Conservation (phyloP, 1,140 invertebrate genomes). For the Temnothorax nylanderi region DNA sequence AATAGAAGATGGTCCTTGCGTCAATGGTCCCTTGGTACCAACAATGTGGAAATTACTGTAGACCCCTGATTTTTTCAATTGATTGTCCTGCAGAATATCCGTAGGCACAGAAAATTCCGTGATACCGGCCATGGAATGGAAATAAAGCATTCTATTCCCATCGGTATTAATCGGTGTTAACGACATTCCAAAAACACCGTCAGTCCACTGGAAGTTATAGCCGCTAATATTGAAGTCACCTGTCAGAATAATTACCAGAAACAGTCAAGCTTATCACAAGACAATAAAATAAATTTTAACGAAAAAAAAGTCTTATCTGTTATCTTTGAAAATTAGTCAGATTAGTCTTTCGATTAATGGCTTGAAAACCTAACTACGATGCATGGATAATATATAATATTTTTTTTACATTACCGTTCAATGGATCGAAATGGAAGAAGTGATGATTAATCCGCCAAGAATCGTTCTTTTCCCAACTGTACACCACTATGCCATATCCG, state of each 20-base stretch:
- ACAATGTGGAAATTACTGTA: constrained; percentile 84
- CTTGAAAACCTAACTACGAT: background rate
- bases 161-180: constrained; percentile 87
- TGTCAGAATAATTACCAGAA: constrained; percentile 36
- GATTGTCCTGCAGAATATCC: constrained; percentile 89
- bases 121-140: constrained; percentile 91
- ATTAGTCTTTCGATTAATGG: background rate
- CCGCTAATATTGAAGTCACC: constrained; percentile 90
- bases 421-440: constrained; percentile 93
- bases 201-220: constrained; percentile 92
- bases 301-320: background rate
- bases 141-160: constrained; percentile 89
- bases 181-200: constrained; percentile 90
- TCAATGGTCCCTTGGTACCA: constrained; percentile 87
- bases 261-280: background rate
- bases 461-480: constrained; percentile 89
- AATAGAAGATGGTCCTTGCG: constrained; percentile 86
- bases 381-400: background rate
- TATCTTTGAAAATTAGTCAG: background rate
- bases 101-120: constrained; percentile 91
- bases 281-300: background rate
- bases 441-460: constrained; percentile 92
- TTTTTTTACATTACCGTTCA: constrained; percentile 85
- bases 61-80: constrained; percentile 82
- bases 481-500: constrained; percentile 91